Evolutionary conservation across 1,140 invertebrate genomes (phyloP).

Genomic region (Drosophila sproati): DNA sequence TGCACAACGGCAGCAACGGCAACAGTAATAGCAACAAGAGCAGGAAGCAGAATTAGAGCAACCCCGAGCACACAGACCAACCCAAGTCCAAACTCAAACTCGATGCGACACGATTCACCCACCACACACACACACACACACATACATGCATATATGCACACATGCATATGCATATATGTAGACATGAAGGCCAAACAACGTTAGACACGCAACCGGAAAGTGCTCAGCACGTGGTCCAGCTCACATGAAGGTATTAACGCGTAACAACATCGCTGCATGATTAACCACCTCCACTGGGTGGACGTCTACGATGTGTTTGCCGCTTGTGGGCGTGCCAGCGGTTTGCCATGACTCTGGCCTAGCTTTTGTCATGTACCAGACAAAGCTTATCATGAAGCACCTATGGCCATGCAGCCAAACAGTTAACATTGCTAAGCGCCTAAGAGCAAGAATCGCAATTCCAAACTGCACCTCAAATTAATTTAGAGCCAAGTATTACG

Average conservation of each 20-base stretch:
- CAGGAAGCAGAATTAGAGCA: slow-evolving; percentile 68
- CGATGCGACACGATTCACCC: slow-evolving; percentile 29
- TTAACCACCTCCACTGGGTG: slow-evolving; percentile 67
- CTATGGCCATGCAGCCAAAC: slow-evolving; percentile 8
- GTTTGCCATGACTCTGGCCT: slow-evolving; percentile 51
- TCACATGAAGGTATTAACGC: slow-evolving; percentile 85
- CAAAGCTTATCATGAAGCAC: slow-evolving; percentile 25
- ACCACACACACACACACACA: slow-evolving; percentile 26
- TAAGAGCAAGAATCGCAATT: background rate
- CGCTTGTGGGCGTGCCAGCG: slow-evolving; percentile 14
- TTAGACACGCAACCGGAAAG: slow-evolving; percentile 68
- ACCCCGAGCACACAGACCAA: slow-evolving; percentile 50
- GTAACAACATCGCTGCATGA: slow-evolving; percentile 83
- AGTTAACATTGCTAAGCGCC: slow-evolving; percentile 27
- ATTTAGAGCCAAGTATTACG: too few species aligned
- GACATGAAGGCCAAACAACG: slow-evolving; percentile 49
- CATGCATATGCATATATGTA: slow-evolving; percentile 10
- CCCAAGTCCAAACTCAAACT: slow-evolving; percentile 33
- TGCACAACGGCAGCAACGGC: slow-evolving; percentile 68
- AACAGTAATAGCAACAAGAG: slow-evolving; percentile 35
- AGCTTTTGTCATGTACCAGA: slow-evolving; percentile 45
- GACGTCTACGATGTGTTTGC: slow-evolving; percentile 1
- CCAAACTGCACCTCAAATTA: background rate
- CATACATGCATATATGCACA: slow-evolving; percentile 1
- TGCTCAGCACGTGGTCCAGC: slow-evolving; percentile 79